Evolutionary conservation across 2,888 invertebrate species (phyloP), one percentile per base, ranked within the genome.

Genomic region (Candidula unifasciata): DNA sequence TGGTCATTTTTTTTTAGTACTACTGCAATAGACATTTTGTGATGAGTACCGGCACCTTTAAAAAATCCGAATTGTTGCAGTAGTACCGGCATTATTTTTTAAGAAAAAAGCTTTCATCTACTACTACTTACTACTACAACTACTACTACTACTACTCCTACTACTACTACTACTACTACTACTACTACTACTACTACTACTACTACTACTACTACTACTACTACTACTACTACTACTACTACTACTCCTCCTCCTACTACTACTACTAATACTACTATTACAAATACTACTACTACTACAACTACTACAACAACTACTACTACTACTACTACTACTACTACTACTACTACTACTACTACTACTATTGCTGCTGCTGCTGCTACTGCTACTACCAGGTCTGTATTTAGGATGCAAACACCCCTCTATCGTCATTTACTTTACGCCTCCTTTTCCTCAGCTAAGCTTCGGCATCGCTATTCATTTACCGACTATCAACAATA

Each of bases 141-240:
- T 6, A 13, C 13, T 60, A 78, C 27, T 30, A 78, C 57, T 60
- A 71, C 71, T 35, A n/a, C 71, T 71, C 18, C 71, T 35, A 71
- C 71, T 71, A 71, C 8, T 35, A 71, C 71, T 71, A 71, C 71
- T 71, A n/a, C 71, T 71, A 71, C 71, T 71, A n/a, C 71, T 71
- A 71, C 60, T 60, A 16, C 60, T 60, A 60, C 16, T 60, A 60
- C 60, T 60, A n/a, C 60, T 60, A 24, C 18, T n/a, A 60, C 60
- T 60, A 60, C 60, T 60, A 60, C 60, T 60, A 60, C 60, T 60
- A 60, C 60, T 60, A 71, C 30, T 71, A 76, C 52, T 76, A 76
- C 76, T 76, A 76, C 76, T 76, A 76, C 76, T 76, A 76, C 76
- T 76, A 76, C 76, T 76, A 76, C 76, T 76, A 76, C 76, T 76